These are phyloP conservation scores for Echinometra lucunter DNA, from an alignment of 53 echinoderm and acorn worm genomes.

Conservation along the genomic window DNA sequence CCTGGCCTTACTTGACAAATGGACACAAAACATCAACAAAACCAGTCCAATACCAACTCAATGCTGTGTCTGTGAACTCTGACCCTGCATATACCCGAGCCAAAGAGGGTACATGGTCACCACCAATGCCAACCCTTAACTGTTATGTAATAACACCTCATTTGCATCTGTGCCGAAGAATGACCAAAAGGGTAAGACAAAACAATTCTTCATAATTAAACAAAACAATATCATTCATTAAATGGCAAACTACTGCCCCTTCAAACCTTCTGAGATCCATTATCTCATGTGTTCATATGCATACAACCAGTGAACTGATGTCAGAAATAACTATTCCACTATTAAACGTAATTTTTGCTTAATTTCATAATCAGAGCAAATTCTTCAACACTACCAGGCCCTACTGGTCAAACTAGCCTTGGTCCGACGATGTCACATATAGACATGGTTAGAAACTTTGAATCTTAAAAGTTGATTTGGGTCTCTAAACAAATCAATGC, in stretches of 20 bases:
- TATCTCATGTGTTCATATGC: too few relatives aligned
- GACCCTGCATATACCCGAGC: not conserved
- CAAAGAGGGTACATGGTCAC: not conserved
- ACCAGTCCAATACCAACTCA: not conserved
- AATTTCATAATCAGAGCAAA: too few relatives aligned
- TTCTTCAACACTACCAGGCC: not conserved
- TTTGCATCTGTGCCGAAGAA: not conserved
- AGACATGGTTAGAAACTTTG: too few relatives aligned
- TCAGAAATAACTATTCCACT: not conserved
- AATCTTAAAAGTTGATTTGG: too few relatives aligned
- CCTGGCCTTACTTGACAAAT: constrained; percentile 22
- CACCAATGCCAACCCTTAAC: too few relatives aligned
- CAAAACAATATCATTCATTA: not conserved
- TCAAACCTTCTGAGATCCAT: too few relatives aligned
- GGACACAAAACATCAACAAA: constrained; percentile 33
- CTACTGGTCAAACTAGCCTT: not conserved
- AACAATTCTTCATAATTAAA: not conserved
- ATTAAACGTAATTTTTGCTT: too few relatives aligned
- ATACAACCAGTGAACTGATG: too few relatives aligned
- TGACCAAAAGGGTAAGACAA: not conserved
- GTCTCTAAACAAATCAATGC: not conserved
- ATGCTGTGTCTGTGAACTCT: not conserved
- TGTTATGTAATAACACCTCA: too few relatives aligned
- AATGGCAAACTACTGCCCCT: too few relatives aligned
- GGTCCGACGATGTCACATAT: not conserved